A percentile compares a stretch with the other conserved stretches of the same genome.
Evolutionary conservation across 1,140 invertebrate species (phyloP).

Genomic region (Drosophila melanogaster): Release_6_plus_ISO1_MT NC_004354.4:12135501-12136000

Average conservation of each 20-base stretch:
- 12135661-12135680: too few relatives aligned
- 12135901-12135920: constrained; percentile 81
- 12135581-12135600: too few relatives aligned
- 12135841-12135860: constrained; percentile 72
- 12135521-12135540: too few relatives aligned
- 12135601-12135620: too few relatives aligned
- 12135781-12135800: constrained; percentile 6
- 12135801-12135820: constrained; percentile 34
- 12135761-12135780: constrained; percentile 25
- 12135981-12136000: constrained; percentile 53
- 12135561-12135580: too few relatives aligned
- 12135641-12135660: too few relatives aligned
- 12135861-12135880: constrained; percentile 53
- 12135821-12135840: constrained; percentile 68
- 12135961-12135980: not conserved
- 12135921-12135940: constrained; percentile 76
- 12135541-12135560: too few relatives aligned
- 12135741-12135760: too few relatives aligned
- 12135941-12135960: not conserved
- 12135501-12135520: too few relatives aligned
- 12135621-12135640: too few relatives aligned
- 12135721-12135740: not conserved
- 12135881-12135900: constrained; percentile 81
- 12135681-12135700: too few relatives aligned
- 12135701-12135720: too few relatives aligned